Evolutionary conservation across 2,797 vertebrate genomes (phyloP).

Genomic region (Halcyon badia): DNA sequence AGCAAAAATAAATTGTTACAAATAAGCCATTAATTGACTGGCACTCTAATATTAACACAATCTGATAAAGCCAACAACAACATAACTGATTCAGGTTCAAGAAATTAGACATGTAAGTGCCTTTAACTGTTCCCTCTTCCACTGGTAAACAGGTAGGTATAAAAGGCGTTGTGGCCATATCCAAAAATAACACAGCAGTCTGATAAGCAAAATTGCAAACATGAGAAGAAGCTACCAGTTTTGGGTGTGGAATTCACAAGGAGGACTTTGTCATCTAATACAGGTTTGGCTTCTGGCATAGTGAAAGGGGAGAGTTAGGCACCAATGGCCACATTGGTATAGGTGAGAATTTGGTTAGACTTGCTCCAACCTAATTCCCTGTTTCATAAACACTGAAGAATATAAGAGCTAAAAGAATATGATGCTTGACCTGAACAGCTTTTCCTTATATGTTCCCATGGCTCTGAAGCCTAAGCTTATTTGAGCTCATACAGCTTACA

Average conservation of each 20-base stretch:
- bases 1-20: not conserved
- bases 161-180: not conserved
- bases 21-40: not conserved
- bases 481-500: not conserved
- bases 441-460: not conserved
- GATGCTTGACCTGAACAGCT: not conserved
- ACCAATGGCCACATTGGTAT: not conserved
- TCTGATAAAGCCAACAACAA: not conserved
- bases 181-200: not conserved
- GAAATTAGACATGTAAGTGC: not conserved
- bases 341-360: not conserved
- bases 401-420: not conserved
- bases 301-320: not conserved
- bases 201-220: not conserved
- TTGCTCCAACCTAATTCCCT: not conserved
- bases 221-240: not conserved
- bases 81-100: not conserved
- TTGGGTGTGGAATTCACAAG: not conserved
- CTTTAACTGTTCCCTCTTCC: not conserved
- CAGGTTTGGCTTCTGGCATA: fast-evolving
- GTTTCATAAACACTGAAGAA: not conserved
- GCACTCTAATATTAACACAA: not conserved
- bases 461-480: not conserved
- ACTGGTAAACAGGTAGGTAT: not conserved
- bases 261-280: not conserved